Conservation (phyloP, 2,888 invertebrate species). For the Panopea generosa region DNA sequence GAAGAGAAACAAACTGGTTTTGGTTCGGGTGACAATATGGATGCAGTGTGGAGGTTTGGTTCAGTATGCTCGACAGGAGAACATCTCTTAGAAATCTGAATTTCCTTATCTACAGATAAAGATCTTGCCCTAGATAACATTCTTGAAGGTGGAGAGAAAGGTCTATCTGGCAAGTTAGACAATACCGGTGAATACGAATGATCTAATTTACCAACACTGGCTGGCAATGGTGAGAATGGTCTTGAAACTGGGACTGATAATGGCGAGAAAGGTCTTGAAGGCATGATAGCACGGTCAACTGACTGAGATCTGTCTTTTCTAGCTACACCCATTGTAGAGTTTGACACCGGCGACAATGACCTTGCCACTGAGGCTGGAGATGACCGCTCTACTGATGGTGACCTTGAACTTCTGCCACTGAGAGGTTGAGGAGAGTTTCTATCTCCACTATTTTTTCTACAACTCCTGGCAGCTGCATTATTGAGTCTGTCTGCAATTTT, state of each 20-base stretch:
- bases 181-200: background rate
- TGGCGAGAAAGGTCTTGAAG: background rate
- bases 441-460: conserved; percentile 34
- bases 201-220: too few relatives aligned
- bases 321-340: background rate
- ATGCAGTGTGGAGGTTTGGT: conserved; percentile 2
- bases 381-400: conserved; percentile 60
- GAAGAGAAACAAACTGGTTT: conserved; percentile 41
- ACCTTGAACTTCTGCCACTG: conserved; percentile 37
- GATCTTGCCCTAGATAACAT: conserved; percentile 31
- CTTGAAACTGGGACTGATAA: background rate
- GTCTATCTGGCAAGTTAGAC: conserved; percentile 15
- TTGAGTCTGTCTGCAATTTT: conserved; percentile 80
- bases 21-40: conserved; percentile 19
- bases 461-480: conserved; percentile 73
- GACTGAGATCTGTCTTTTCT: conserved; percentile 25
- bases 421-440: conserved; percentile 15
- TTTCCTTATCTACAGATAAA: conserved; percentile 39
- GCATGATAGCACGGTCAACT: conserved; percentile 11
- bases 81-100: background rate
- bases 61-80: background rate
- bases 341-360: conserved; percentile 19
- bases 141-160: conserved; percentile 41
- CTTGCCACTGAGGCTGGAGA: conserved; percentile 29
- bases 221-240: background rate